Percentiles rank a stretch among this genome's conserved stretches.
Evolutionary conservation across 2,888 invertebrate species (phyloP).

Genomic region (Spodoptera littoralis): DNA sequence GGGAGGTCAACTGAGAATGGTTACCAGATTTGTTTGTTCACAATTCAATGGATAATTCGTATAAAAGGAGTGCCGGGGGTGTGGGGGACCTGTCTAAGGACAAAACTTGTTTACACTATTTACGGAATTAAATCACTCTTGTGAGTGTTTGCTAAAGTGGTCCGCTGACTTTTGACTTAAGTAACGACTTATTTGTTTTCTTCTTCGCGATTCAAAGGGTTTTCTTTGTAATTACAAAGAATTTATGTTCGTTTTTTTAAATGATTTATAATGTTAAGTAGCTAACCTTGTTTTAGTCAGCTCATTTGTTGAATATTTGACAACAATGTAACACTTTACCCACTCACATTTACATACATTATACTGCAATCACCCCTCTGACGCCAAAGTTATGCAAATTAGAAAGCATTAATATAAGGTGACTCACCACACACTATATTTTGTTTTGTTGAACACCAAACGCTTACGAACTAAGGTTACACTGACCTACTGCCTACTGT

Average conservation of each 20-base stretch:
- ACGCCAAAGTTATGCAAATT: constrained; percentile 46
- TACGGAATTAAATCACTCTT: constrained; percentile 83
- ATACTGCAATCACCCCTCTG: constrained; percentile 35
- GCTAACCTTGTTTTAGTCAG: background rate
- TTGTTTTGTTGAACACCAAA: constrained; percentile 14
- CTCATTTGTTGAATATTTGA: no score
- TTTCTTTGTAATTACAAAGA: constrained; percentile 8
- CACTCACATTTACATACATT: constrained; percentile 32
- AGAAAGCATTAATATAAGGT: constrained; percentile 36
- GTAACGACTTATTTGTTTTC: constrained; percentile 44
- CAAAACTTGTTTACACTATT: constrained; percentile 85
- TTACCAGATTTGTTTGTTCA: constrained; percentile 68
- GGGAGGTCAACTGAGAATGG: constrained; percentile 63
- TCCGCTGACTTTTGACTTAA: constrained; percentile 61
- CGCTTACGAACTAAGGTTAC: constrained; percentile 6
- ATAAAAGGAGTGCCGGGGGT: constrained; percentile 63
- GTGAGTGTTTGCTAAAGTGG: constrained; percentile 74
- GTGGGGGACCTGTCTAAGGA: constrained; percentile 68
- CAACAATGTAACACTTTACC: background rate
- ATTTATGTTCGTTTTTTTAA: background rate
- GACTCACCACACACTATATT: constrained; percentile 33
- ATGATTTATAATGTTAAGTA: no score
- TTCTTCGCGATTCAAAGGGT: constrained; percentile 22
- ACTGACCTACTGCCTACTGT: constrained; percentile 33
- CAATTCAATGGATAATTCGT: constrained; percentile 66